Evolutionary conservation across 2,888 invertebrate species (phyloP).

Genomic region (Ecdyonurus torrentis): DNA sequence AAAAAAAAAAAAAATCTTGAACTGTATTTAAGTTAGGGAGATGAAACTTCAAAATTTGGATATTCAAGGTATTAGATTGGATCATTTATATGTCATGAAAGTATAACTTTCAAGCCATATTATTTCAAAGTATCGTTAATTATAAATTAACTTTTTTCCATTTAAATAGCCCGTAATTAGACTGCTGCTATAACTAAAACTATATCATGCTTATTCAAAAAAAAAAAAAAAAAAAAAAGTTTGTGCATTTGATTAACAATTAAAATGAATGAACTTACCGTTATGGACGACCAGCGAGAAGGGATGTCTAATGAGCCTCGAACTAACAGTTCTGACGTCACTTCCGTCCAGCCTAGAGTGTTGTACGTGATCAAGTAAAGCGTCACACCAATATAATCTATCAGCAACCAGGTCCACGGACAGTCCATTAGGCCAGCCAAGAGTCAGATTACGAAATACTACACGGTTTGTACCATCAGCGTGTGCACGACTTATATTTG

Average conservation of each 20-base stretch:
- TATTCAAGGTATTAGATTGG: too few relatives aligned
- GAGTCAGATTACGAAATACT: constrained; percentile 75
- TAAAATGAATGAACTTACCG: constrained; percentile 15
- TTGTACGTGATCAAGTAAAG: constrained; percentile 87
- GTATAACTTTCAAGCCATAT: too few relatives aligned
- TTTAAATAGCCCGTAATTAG: not conserved
- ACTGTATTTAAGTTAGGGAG: too few relatives aligned
- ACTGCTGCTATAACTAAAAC: not conserved
- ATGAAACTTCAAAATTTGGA: too few relatives aligned
- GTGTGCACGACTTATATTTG: constrained; percentile 85
- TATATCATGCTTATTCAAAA: too few relatives aligned
- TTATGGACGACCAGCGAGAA: constrained; percentile 82
- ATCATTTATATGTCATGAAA: too few relatives aligned
- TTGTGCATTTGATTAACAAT: too few relatives aligned
- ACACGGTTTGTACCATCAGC: constrained; percentile 76
- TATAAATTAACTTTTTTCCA: not conserved
- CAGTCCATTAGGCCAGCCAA: constrained; percentile 96
- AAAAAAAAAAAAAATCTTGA: too few relatives aligned
- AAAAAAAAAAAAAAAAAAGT: too few relatives aligned
- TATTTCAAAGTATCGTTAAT: too few relatives aligned
- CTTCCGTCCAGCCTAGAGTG: constrained; percentile 82
- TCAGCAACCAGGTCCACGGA: constrained; percentile 80
- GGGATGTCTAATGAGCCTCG: constrained; percentile 70
- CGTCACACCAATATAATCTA: constrained; percentile 94
- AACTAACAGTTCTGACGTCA: constrained; percentile 78